A percentile compares a stretch with the other conserved stretches of the same genome.
Conservation (phyloP, 2,797 vertebrate species). For the Octomys mimax region DNA sequence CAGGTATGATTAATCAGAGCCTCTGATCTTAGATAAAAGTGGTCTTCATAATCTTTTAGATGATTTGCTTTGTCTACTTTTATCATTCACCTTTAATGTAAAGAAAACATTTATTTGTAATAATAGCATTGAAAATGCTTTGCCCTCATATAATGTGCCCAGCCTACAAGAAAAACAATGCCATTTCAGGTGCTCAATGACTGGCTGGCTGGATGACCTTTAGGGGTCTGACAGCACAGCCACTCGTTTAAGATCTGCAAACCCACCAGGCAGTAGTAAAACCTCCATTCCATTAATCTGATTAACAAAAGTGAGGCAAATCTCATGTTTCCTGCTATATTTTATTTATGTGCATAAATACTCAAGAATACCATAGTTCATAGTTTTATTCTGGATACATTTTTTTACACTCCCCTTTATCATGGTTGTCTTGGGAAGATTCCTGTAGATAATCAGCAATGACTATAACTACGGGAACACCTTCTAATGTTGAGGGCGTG, state of each 20-base stretch:
- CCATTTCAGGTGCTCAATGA: background rate
- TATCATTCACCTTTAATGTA: conserved; percentile 2
- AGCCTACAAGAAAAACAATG: background rate
- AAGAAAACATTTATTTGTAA: conserved; percentile 8
- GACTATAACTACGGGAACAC: background rate
- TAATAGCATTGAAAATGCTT: background rate
- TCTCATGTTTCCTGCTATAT: background rate
- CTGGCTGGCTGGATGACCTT: conserved; percentile 14
- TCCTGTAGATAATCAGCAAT: background rate
- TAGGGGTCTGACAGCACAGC: background rate
- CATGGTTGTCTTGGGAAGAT: background rate
- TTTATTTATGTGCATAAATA: background rate
- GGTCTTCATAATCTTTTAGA: background rate
- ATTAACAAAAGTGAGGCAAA: conserved; percentile 53
- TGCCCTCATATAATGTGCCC: background rate
- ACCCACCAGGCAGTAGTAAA: conserved; percentile 33
- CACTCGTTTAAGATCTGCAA: conserved; percentile 42
- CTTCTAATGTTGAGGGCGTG: background rate
- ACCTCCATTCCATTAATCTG: background rate
- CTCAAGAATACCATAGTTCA: background rate
- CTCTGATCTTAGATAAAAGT: background rate
- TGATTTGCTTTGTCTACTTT: background rate
- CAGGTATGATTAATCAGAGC: background rate
- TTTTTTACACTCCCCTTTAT: background rate
- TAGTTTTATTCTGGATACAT: conserved; percentile 1